These are phyloP conservation scores for Trachymyrmex septentrionalis DNA, from an alignment of 1,140 invertebrate genomes.

Conservation along the genomic window DNA sequence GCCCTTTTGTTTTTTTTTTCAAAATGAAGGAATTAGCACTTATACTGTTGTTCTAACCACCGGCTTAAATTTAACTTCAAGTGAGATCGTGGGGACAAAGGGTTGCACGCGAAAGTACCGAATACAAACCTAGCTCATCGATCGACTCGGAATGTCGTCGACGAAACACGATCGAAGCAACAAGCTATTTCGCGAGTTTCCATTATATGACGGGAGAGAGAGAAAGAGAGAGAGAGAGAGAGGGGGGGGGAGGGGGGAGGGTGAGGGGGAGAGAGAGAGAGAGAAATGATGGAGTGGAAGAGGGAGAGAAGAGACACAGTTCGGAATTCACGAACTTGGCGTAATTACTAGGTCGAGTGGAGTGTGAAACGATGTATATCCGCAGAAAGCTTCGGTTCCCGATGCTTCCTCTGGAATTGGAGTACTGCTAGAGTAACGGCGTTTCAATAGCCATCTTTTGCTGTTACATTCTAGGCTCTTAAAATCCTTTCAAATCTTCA, in stretches of 20 bases:
- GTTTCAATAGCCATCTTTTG: slow-evolving; percentile 61
- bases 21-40: slow-evolving; percentile 19
- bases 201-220: slow-evolving; percentile 20
- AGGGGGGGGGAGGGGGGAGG: background rate
- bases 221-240: background rate
- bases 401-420: slow-evolving; percentile 58
- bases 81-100: background rate
- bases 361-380: slow-evolving; percentile 57
- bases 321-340: slow-evolving; percentile 43
- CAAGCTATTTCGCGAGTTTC: slow-evolving; percentile 45
- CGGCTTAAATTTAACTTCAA: slow-evolving; percentile 34
- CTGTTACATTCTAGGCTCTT: slow-evolving; percentile 31
- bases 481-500: slow-evolving; percentile 16
- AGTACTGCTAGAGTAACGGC: slow-evolving; percentile 50
- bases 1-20: slow-evolving; percentile 31
- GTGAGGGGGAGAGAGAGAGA: background rate
- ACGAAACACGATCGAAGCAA: slow-evolving; percentile 36
- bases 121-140: slow-evolving; percentile 26
- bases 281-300: background rate
- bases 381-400: slow-evolving; percentile 51
- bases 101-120: slow-evolving; percentile 5
- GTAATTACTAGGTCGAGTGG: slow-evolving; percentile 61
- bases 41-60: background rate
- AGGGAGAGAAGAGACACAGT: background rate
- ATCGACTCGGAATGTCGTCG: slow-evolving; percentile 29